phyloP scores from a whole-genome alignment of 2,113 vertebrate species.

The Sterna hirundo region DNA sequence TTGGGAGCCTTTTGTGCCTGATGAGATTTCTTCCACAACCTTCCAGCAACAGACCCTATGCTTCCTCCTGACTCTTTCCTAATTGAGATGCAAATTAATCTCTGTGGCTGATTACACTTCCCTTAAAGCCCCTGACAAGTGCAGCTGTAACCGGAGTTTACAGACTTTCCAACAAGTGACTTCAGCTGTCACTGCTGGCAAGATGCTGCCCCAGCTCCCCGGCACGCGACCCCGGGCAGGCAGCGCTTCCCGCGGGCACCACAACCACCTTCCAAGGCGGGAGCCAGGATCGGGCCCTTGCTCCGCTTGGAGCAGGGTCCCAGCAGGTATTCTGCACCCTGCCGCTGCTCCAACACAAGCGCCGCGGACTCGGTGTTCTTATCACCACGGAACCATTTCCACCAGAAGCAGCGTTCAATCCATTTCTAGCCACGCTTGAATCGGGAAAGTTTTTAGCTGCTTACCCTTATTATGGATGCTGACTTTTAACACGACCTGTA shows the following conservation, averaged over 20 bases:
- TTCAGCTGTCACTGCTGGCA: conserved; percentile 78
- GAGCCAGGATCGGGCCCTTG: not conserved
- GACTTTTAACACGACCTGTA: rapidly evolving
- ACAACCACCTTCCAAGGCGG: not conserved
- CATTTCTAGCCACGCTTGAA: rapidly evolving
- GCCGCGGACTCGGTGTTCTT: rapidly evolving
- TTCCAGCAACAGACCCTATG: conserved; percentile 77
- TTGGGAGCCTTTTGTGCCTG: conserved; percentile 81
- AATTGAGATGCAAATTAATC: conserved; percentile 97
- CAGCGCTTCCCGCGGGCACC: not conserved
- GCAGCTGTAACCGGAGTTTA: conserved; percentile 92
- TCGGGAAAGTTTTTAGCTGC: rapidly evolving
- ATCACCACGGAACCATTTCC: rapidly evolving
- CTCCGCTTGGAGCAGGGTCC: rapidly evolving
- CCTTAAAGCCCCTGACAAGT: conserved; percentile 91
- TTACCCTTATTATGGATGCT: not conserved
- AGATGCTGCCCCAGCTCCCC: not conserved
- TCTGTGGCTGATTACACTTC: conserved; percentile 93
- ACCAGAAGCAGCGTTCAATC: rapidly evolving
- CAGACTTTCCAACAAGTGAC: conserved; percentile 82
- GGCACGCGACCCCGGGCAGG: not conserved
- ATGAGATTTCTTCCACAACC: conserved; percentile 86
- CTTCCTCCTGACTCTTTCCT: conserved; percentile 81
- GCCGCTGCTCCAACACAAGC: rapidly evolving
- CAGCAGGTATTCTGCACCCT: not conserved